These are phyloP conservation scores for Myopa testacea DNA, from an alignment of 2,888 invertebrate genomes.

Conservation along the genomic window DNA sequence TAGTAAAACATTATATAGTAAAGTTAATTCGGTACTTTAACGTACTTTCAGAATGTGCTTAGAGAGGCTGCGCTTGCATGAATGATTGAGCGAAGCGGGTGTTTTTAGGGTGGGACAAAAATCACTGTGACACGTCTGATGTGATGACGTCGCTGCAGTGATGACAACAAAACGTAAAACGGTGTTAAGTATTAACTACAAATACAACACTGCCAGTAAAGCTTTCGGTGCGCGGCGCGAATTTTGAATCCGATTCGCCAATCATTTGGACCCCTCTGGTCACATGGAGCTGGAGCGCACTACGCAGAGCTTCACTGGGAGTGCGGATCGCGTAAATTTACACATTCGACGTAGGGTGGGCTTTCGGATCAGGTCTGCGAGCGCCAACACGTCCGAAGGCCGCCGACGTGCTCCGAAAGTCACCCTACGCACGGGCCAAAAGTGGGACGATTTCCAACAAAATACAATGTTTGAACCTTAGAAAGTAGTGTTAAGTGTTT, in stretches of 20 bases:
- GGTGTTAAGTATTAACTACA: slow-evolving; percentile 10
- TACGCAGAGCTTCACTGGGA: slow-evolving; percentile 23
- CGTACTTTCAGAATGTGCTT: not conserved
- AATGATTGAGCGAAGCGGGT: not conserved
- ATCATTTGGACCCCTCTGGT: not conserved
- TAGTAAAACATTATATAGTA: too few species aligned
- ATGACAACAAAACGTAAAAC: slow-evolving; percentile 19
- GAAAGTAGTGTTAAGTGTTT: not conserved
- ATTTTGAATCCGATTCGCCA: not conserved
- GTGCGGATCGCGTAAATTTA: not conserved
- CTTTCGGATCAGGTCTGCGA: not conserved
- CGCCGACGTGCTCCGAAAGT: not conserved
- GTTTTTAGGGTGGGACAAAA: not conserved
- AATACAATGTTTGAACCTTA: slow-evolving; percentile 21
- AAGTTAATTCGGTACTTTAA: too few species aligned
- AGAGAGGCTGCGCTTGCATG: not conserved
- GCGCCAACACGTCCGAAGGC: not conserved
- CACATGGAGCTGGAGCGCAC: not conserved
- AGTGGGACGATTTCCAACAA: slow-evolving; percentile 9
- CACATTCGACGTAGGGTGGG: slow-evolving; percentile 2
- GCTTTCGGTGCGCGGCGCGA: not conserved
- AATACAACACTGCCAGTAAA: not conserved
- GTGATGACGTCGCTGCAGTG: not conserved
- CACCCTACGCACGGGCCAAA: slow-evolving; percentile 11
- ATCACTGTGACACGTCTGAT: not conserved